Base-by-base conservation (phyloP, 1,140 invertebrate genomes). In the Drosophila kepulauana region DNA sequence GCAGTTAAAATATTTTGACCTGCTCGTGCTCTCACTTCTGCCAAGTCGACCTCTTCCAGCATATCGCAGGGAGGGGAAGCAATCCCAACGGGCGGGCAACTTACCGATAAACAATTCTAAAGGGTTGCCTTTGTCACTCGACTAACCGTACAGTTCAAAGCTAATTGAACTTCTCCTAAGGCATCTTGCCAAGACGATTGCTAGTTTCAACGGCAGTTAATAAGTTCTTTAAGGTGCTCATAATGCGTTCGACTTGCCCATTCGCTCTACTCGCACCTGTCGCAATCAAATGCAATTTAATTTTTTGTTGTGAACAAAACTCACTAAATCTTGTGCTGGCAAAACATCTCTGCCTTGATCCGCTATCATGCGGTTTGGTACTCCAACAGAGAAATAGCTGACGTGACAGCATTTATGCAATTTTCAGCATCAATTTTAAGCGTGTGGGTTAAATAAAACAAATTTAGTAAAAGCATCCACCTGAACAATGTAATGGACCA, bases 131-230 rank as follows among this genome's bases (percentile, higher is more conserved):
- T 58, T 41, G 38, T 58, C 16, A 45, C 16, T 58, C n/a, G n/a
- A n/a, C n/a, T n/a, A 45, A 25, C 56, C 3, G 38, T 16, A 43
- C 56, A 58, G 11, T 58, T 58, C 10, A 58, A 20, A 4, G 38
- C 56, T 25, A 58, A 58, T n/a, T 58, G 38, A 13, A 58, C 38
- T 15, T 58, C 56, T 28, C 38, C 38, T 43, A 45, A 45, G 2
- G 56, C 56, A 28, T 58, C 16, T 45, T 58, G 56, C 56, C 38
- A 45, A 45, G 56, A 45, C 56, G 15, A 8, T 8, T 58, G 20
- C 56, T 58, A 43, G 56, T 58, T 11, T 58, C 38, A 25, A 58
- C 56, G 8, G 38, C 56, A 11, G 38, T 43, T n/a, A 58, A 38
- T 58, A 43, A 58, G 54, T 57, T 57, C 38, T n/a, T n/a, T n/a